phyloP scores from a whole-genome alignment of 1,140 invertebrate genomes.

The Drosophila carrolli region DNA sequence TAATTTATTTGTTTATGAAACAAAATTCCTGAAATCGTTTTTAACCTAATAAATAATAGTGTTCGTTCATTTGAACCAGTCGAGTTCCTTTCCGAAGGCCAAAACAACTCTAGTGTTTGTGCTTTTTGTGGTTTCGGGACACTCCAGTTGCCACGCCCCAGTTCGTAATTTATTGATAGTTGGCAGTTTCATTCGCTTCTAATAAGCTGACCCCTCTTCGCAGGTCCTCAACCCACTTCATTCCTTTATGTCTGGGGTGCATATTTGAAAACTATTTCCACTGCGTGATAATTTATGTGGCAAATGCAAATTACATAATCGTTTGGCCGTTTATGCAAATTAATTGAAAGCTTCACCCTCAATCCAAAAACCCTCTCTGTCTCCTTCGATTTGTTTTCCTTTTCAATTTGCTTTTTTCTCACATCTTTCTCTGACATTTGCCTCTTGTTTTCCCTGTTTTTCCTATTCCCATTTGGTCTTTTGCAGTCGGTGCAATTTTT shows the following conservation, averaged over 20 bases:
- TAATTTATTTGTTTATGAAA: too few relatives aligned
- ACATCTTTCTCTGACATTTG: constrained; percentile 55
- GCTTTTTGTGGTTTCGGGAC: constrained; percentile 11
- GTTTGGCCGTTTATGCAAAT: constrained; percentile 72
- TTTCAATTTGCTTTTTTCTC: constrained; percentile 43
- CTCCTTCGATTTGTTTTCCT: constrained; percentile 14
- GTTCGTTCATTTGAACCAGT: constrained; percentile 9
- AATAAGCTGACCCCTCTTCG: constrained; percentile 38
- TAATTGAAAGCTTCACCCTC: constrained; percentile 54
- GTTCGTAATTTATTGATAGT: constrained; percentile 76
- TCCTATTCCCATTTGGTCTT: constrained; percentile 13
- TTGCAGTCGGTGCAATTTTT: constrained; percentile 56
- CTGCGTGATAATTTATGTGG: constrained; percentile 76
- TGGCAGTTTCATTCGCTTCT: constrained; percentile 34
- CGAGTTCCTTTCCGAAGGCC: neutral
- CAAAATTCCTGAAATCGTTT: too few relatives aligned
- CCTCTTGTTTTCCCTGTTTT: constrained; percentile 8
- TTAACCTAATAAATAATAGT: too few relatives aligned
- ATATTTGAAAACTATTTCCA: constrained; percentile 76
- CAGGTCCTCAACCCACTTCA: constrained; percentile 3
- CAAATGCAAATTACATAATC: constrained; percentile 73
- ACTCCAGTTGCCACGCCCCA: constrained; percentile 39
- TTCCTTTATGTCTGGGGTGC: constrained; percentile 51
- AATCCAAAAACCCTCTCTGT: neutral
- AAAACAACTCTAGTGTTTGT: constrained; percentile 11